A percentile compares a stretch with the other conserved stretches of the same genome.
phyloP scores from a whole-genome alignment of 2,113 vertebrate genomes.

The Pterocles gutturalis region DNA sequence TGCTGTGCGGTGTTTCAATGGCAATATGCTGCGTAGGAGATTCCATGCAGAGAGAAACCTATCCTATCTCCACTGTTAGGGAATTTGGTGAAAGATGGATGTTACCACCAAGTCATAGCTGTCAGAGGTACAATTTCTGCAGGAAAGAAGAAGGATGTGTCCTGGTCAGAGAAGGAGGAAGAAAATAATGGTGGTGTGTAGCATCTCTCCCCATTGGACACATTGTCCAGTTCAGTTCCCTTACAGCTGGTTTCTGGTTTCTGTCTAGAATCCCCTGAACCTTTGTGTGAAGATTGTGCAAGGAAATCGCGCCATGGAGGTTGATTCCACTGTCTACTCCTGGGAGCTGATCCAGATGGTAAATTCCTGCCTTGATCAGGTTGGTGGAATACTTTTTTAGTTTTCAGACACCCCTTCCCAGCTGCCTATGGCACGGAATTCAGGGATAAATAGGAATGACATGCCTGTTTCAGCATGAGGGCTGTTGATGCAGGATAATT shows the following conservation, averaged over 20 bases:
- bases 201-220: neutral
- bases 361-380: conserved; percentile 92
- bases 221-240: neutral
- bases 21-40: neutral
- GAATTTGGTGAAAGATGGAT: neutral
- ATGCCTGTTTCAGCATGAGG: neutral
- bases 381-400: conserved; percentile 63
- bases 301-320: conserved; percentile 95
- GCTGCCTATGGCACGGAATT: neutral
- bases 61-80: neutral
- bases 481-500: neutral
- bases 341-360: conserved; percentile 89
- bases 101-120: neutral
- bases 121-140: neutral
- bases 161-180: neutral
- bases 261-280: conserved; percentile 92
- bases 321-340: conserved; percentile 89
- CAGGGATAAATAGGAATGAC: neutral
- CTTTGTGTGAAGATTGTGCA: conserved; percentile 99
- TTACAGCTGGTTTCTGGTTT: conserved; percentile 18
- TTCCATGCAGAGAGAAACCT: neutral
- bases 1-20: neutral
- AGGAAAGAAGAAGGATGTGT: neutral
- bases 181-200: neutral
- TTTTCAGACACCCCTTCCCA: neutral